Percentiles rank a stretch among this genome's conserved stretches.
Conservation (phyloP, 2,113 vertebrate species). For the Myiagra hebetior region DNA sequence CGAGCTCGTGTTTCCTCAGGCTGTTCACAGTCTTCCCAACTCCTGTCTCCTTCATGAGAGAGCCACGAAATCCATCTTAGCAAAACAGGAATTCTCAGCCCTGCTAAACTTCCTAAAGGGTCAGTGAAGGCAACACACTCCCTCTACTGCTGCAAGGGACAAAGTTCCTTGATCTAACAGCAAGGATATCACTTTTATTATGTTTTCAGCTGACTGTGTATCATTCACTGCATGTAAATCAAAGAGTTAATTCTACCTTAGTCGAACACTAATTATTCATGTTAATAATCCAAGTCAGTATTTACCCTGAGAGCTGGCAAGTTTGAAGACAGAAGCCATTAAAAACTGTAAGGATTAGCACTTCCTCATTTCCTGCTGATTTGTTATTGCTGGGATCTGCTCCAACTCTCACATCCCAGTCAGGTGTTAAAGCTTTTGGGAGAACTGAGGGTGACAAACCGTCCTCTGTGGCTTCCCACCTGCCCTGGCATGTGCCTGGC, state of each 20-base stretch:
- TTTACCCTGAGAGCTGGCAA: not conserved
- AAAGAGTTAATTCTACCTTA: not conserved
- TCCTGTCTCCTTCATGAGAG: slow-evolving; percentile 85
- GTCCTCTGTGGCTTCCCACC: not conserved
- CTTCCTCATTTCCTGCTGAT: not conserved
- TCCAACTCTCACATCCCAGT: not conserved
- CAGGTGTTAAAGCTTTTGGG: not conserved
- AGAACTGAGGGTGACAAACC: not conserved
- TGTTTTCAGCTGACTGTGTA: not conserved
- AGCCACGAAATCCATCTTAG: not conserved
- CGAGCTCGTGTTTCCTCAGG: slow-evolving; percentile 89
- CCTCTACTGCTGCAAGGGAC: rapidly evolving
- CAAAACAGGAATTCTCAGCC: not conserved
- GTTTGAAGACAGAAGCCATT: not conserved
- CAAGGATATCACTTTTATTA: not conserved
- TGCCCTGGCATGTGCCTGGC: not conserved
- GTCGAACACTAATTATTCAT: not conserved
- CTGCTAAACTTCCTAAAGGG: not conserved
- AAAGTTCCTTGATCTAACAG: not conserved
- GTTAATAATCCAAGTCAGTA: not conserved
- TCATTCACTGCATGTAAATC: not conserved
- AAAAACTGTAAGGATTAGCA: not conserved
- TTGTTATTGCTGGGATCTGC: not conserved
- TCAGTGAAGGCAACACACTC: not conserved
- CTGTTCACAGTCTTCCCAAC: slow-evolving; percentile 95